Base-by-base conservation (phyloP, 2,113 vertebrate genomes). In the Lepus americanus region DNA sequence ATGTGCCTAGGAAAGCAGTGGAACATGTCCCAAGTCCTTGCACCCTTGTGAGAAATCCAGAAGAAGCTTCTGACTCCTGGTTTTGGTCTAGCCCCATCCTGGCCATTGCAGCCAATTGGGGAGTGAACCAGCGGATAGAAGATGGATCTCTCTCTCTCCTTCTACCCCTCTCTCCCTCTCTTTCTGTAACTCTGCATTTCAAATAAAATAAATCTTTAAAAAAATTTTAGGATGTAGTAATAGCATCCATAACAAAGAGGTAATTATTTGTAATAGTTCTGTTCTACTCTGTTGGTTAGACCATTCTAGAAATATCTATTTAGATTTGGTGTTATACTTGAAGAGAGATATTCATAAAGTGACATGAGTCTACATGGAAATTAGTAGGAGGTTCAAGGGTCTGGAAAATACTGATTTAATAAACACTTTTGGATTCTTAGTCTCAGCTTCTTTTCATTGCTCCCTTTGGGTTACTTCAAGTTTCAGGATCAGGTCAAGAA, bases 301-400 rank as follows among this genome's bases (percentile, higher is more conserved):
- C 27, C 73, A 55, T 64, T 85, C 12, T 39, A 81, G 79, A 81
- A 55, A 2, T 81, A 66, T 70, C 22, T 69, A 33, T 49, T 77
- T 14, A 76, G 63, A 89, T 96, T 94, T 92, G 39, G 7, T 83
- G 31, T 59, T 44, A 61, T 29, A 29, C 53, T 78, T 67, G 67
- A 93, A 94, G 14, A 36, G 17, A 80, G 72, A 61, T 33, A 33
- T 69, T 89, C 76, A 22, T 93, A 85, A 76, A 63, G 17, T 17
- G 20, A 74, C 70, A 64, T 80, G 22, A 72, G 9, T 77, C 25
- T 64, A 89, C 27, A 63, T 23, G 25, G 55, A 90, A 82, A 55
- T 73, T 19, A 74, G 31, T 23, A 81, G 9, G 22, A 74, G n/a
- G 9, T 49, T 39, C 44, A 90, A 33, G 33, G 27, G 8, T 53